Evolutionary conservation across 2,888 invertebrate genomes (phyloP).

Genomic region (Monoplex corrugatus): DNA sequence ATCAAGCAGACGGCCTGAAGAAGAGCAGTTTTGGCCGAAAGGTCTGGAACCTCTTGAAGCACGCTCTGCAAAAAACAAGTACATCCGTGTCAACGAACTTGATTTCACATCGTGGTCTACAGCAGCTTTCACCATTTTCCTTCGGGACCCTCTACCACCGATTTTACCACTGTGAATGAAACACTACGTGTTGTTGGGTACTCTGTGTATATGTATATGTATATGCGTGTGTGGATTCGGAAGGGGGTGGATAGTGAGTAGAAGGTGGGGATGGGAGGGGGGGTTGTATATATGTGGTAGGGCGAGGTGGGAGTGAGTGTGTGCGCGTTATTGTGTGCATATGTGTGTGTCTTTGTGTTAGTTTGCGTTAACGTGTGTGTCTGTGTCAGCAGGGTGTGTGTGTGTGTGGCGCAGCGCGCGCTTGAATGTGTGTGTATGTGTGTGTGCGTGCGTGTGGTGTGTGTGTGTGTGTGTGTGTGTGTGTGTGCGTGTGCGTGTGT

Average conservation of each 20-base stretch:
- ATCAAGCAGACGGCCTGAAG: too few relatives aligned
- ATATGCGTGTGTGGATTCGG: too few relatives aligned
- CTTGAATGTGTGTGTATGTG: not conserved
- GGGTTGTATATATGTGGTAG: not conserved
- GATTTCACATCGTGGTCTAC: too few relatives aligned
- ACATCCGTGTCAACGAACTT: too few relatives aligned
- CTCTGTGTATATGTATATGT: not conserved
- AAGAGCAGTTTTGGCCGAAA: too few relatives aligned
- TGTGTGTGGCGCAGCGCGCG: not conserved
- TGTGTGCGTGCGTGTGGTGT: not conserved
- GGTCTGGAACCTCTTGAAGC: too few relatives aligned
- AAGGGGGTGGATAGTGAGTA: not conserved
- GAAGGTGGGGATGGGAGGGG: not conserved
- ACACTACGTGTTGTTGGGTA: too few relatives aligned
- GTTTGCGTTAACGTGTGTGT: too few relatives aligned
- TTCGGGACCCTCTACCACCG: too few relatives aligned
- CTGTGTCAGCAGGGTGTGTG: not conserved
- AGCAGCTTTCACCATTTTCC: too few relatives aligned
- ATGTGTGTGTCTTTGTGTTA: not conserved
- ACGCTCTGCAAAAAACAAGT: too few relatives aligned
- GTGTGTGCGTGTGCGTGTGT: slow-evolving; percentile 8
- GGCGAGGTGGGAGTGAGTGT: not conserved
- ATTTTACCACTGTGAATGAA: too few relatives aligned
- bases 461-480: slow-evolving; percentile 10
- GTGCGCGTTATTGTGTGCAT: not conserved